Evolutionary conservation across 2,888 invertebrate genomes (phyloP), one percentile per base, ranked within the genome.

Genomic region (Nipponacmea schrenckii): DNA sequence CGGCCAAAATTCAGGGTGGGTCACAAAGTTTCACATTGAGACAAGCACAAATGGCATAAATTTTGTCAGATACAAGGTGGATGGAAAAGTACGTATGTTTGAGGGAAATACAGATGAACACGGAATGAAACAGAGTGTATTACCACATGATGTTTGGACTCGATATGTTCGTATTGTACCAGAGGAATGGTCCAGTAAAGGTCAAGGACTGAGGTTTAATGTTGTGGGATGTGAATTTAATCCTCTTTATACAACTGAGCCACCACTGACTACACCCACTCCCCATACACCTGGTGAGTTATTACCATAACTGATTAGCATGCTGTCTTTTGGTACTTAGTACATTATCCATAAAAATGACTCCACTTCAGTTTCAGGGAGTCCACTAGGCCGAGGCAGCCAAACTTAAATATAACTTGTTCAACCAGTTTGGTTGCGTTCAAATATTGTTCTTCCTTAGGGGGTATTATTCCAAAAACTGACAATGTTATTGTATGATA

Each of bases 281-380:
- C 64, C 72, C 20, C 67, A 76, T 48, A 73, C 77, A 26, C 81
- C 83, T 68, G 73, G 79, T 79, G 69, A 31, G 62, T 67, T 17
- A 8, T 20, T 1, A 64, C 7, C 31, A 27, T 31, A 10, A 24
- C 7, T 10, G 1, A 26, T 20, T n/a, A 7, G 4, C 8, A 0
- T 27, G 24, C n/a, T n/a, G 5, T 14, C 1, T 27, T 26, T 27
- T 27, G 26, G 39, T 39, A n/a, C n/a, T n/a, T n/a, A 31, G 31
- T 31, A 31, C 31, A 31, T 31, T 31, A 3, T 31, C 31, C 31
- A 31, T 31, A 5, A 2, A 31, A 31, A 31, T 31, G 31, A 31
- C 31, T 31, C 5, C 2, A 5, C 2, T 3, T 31, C 5, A 5
- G 3, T 31, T 31, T 31, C 31, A 31, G 31, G 31, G 31, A 31